These are phyloP conservation scores for Polypedilum vanderplanki DNA, from an alignment of 1,140 invertebrate species.

Conservation along the genomic window DNA sequence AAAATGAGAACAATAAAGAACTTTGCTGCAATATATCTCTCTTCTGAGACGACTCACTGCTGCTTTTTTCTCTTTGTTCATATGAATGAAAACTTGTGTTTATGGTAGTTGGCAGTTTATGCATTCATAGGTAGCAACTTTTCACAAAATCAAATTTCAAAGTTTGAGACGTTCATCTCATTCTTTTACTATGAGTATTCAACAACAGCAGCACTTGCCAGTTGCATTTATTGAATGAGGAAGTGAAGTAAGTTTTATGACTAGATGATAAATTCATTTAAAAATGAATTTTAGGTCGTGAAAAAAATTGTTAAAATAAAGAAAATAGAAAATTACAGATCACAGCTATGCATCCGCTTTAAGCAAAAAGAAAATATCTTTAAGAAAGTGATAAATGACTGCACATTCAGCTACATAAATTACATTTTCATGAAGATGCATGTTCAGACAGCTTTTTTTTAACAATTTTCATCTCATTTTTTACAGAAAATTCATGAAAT, in stretches of 20 bases:
- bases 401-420: slow-evolving; percentile 12
- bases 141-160: slow-evolving; percentile 14
- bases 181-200: neutral
- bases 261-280: no score
- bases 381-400: slow-evolving; percentile 3
- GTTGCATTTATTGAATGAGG: no score
- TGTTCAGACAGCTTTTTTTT: neutral
- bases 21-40: neutral
- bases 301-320: no score
- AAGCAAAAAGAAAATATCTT: neutral
- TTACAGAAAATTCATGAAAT: neutral
- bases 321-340: no score
- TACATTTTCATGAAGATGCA: slow-evolving; percentile 1
- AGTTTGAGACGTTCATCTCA: neutral
- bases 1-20: neutral
- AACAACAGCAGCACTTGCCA: neutral
- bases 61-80: neutral
- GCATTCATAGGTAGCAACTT: neutral
- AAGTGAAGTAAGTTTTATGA: no score
- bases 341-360: no score
- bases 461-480: neutral
- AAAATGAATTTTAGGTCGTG: neutral
- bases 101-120: neutral
- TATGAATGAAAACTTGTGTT: neutral
- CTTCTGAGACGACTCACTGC: neutral